Base-by-base conservation (phyloP, 2,113 vertebrate genomes). In the Chamaea fasciata region DNA sequence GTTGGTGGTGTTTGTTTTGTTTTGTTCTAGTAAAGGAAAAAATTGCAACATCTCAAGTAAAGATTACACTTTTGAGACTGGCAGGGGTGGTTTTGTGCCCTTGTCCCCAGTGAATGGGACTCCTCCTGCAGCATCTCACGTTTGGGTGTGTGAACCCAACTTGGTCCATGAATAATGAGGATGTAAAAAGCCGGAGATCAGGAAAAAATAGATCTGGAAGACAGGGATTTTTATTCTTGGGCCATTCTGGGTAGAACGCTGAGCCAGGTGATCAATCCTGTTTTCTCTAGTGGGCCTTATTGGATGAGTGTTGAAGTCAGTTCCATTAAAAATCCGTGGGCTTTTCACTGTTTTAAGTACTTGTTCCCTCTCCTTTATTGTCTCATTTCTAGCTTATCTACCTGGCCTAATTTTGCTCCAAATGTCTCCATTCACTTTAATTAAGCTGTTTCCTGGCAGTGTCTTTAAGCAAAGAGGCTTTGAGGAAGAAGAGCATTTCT, bases 341-440 rank as follows among this genome's bases (percentile, higher is more conserved):
- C 24, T 79, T 68, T 95, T 76, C 26, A 26, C 49, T 53, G 24
- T 12, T 78, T 73, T 75, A 81, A 85, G 53, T 68, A 46, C 65
- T 94, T 4, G 0, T 75, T 91, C 52, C 28, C 53, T 89, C 60
- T 24, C 53, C 31, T 94, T 92, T 91, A 82, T 87, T 46, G 46
- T 82, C 92, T 94, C 65, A 14, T 91, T 92, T 84, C 83, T 57
- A n/a, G 52, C 80, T 92, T 91, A 84, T 94, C 62, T 94, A 64
- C 26, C 49, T 91, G 87, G 83, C 65, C 87, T 96, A 76, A 87
- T 82, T 95, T 94, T 20, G 4, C 37, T 89, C 50, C 1, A 5
- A 95, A 76, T 82, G 77, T 76, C 64, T 91, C 87, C 13, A 30
- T 89, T 89, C 2, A 6, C 69, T 95, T 91, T 94, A 94, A 86